Base-by-base conservation (phyloP, 2,888 invertebrate genomes). In the Disparrhopalites patrizii region DNA sequence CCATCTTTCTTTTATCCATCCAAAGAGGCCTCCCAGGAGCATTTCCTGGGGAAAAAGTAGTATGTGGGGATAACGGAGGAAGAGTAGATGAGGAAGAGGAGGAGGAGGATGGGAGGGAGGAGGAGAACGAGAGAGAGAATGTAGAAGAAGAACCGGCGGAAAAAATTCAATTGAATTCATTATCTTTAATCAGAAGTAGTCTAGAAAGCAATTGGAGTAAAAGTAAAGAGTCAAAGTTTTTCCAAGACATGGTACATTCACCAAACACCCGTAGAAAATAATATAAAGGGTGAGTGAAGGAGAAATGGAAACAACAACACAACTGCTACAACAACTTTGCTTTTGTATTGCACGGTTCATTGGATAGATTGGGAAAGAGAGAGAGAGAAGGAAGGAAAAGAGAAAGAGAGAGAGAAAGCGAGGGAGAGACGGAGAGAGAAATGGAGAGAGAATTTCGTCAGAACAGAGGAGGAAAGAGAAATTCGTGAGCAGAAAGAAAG, bases 351-450 rank as follows among this genome's bases (percentile, higher is more conserved):
- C 7, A n/a, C n/a, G n/a, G n/a, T 43, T 3, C 20, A 43, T 43
- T 43, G 20, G 3, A 43, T 43, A 43, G 43, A 43, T 43, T 7
- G 43, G 20, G 43, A 43, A 20, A 20, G 20, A 13, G 43, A n/a
- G 20, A n/a, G 20, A 47, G n/a, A 10, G 47, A n/a, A 47, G 10
- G 7, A n/a, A n/a, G n/a, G n/a, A 47, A 10, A 10, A 50, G 3
- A 20, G 18, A 25, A 50, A 50, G 5, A 28, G 52, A 30, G 18
- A 50, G 18, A 52, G 23, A 52, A 20, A 30, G n/a, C n/a, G 52
- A 52, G 52, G 28, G 52, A 52, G 28, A 52, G 28, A 51, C 25
- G 25, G 51, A 51, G 25, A 51, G 10, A 23, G 25, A 51, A 27
- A 23, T 3, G 52, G 52, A 27, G 13, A 27, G 10, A n/a, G 27